Evolutionary conservation across 2,113 vertebrate genomes (phyloP).

Genomic region (Cygnus atratus): DNA sequence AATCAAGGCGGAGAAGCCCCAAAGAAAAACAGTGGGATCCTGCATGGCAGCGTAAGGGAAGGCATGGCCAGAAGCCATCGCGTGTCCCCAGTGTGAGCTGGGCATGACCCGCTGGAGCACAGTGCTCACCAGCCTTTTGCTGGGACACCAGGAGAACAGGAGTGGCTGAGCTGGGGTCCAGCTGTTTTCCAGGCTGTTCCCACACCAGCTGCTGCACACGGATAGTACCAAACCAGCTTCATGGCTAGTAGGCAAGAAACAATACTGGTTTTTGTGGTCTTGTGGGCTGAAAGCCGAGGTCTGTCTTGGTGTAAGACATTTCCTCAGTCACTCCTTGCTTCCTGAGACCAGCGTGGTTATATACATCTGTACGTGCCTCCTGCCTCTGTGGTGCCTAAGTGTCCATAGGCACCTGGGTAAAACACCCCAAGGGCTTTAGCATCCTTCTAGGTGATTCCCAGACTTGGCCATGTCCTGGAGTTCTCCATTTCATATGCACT

Average conservation of each 20-base stretch:
- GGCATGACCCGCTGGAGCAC: not conserved
- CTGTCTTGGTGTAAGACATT: not conserved
- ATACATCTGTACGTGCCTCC: accelerated
- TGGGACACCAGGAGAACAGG: not conserved
- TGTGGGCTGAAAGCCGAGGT: not conserved
- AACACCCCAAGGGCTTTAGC: too few relatives aligned
- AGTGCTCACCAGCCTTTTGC: not conserved
- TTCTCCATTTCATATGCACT: too few relatives aligned
- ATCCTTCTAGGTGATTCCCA: too few relatives aligned
- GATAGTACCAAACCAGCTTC: not conserved
- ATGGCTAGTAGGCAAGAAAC: not conserved
- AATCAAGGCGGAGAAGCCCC: not conserved
- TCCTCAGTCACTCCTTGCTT: not conserved
- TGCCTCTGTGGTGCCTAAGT: too few relatives aligned
- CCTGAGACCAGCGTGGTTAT: not conserved
- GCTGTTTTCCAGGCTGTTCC: not conserved
- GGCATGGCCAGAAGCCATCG: not conserved
- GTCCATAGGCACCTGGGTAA: too few relatives aligned
- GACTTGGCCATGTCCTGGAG: too few relatives aligned
- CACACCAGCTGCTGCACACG: not conserved
- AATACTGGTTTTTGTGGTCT: not conserved
- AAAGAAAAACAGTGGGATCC: not conserved
- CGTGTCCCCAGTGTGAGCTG: accelerated
- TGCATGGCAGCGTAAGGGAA: not conserved
- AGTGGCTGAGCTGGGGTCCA: not conserved